Percentiles rank a stretch among this genome's conserved stretches.
phyloP scores from a whole-genome alignment of 1,140 invertebrate species.

The Mactra quadrangularis region DNA sequence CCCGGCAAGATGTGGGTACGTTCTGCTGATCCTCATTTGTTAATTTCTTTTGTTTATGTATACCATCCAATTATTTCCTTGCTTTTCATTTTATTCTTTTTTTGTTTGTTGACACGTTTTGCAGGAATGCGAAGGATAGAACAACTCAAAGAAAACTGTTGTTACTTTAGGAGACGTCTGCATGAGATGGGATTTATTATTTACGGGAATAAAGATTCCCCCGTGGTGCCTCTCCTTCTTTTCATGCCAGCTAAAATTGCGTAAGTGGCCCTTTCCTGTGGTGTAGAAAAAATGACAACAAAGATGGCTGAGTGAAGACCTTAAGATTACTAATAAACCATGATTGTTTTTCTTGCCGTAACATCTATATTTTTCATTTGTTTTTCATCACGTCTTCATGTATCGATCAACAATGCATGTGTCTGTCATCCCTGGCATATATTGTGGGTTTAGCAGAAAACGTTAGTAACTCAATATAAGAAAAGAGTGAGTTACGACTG shows the following conservation, averaged over 20 bases:
- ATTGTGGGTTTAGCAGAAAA: too few species aligned
- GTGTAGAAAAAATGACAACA: slow-evolving; percentile 6
- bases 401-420: too few species aligned
- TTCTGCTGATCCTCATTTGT: neutral
- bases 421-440: too few species aligned
- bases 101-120: slow-evolving; percentile 86
- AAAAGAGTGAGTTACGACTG: too few species aligned
- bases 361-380: too few species aligned
- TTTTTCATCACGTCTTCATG: too few species aligned
- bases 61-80: too few species aligned
- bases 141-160: slow-evolving; percentile 91
- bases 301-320: slow-evolving; percentile 30
- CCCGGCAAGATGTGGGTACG: slow-evolving; percentile 95
- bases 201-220: slow-evolving; percentile 97
- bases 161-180: slow-evolving; percentile 93
- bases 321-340: too few species aligned
- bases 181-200: slow-evolving; percentile 96
- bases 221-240: slow-evolving; percentile 97
- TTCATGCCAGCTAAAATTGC: slow-evolving; percentile 82
- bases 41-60: too few species aligned
- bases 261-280: slow-evolving; percentile 48
- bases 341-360: too few species aligned
- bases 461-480: too few species aligned
- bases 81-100: slow-evolving; percentile 85
- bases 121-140: slow-evolving; percentile 89